Conservation (phyloP, 2,797 vertebrate genomes). For the Scyliorhinus canicula region DNA sequence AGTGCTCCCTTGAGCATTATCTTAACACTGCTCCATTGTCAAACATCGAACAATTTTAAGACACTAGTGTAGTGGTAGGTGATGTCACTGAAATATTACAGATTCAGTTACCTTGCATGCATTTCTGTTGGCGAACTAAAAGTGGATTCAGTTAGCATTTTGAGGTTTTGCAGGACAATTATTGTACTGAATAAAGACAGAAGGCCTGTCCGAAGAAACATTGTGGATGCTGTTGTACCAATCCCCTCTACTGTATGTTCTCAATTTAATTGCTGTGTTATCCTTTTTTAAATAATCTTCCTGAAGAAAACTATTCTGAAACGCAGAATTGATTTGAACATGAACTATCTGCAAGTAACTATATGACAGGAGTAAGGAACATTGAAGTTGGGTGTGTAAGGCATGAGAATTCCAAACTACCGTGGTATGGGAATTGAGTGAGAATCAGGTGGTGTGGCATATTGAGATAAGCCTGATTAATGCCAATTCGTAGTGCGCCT, state of each 20-base stretch:
- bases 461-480: not conserved
- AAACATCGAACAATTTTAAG: not conserved
- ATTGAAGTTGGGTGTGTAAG: not conserved
- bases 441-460: not conserved
- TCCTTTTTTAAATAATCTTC: not conserved
- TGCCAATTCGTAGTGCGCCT: not conserved
- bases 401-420: not conserved
- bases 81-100: not conserved
- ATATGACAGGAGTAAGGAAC: not conserved
- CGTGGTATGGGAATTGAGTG: not conserved
- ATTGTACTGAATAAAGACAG: not conserved
- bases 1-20: not conserved
- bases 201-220: not conserved
- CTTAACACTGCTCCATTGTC: slow-evolving; percentile 5
- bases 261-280: not conserved
- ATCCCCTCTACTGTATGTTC: no score
- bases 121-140: not conserved
- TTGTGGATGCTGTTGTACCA: not conserved
- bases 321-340: not conserved
- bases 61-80: not conserved
- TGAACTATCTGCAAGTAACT: not conserved
- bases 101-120: not conserved
- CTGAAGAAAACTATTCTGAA: not conserved
- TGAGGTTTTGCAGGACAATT: not conserved
- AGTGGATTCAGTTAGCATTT: not conserved